phyloP scores from a whole-genome alignment of 92 coral and sea anemone genomes.

The Ricordea florida region DNA sequence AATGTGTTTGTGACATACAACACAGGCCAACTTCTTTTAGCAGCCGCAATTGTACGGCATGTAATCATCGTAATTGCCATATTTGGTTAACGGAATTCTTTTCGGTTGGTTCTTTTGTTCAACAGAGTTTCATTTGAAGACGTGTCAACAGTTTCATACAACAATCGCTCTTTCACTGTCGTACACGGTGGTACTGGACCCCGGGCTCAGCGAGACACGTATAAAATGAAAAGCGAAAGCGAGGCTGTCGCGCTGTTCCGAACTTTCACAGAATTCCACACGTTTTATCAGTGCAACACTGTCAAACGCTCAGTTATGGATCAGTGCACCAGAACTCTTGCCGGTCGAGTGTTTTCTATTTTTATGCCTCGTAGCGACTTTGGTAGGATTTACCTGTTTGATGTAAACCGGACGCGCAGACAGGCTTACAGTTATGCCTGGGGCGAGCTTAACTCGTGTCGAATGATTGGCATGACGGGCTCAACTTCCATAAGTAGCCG shows the following conservation, averaged over 20 bases:
- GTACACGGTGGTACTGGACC: constrained; percentile 88
- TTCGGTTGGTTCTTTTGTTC: not conserved
- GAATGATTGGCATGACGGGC: constrained; percentile 64
- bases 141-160: constrained; percentile 98
- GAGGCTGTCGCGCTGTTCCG: constrained; percentile 94
- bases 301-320: constrained; percentile 97
- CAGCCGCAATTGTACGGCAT: no score
- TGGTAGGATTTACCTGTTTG: constrained; percentile 92
- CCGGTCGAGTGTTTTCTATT: constrained; percentile 83
- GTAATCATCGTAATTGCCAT: no score
- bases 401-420: constrained; percentile 92
- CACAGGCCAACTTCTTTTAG: no score
- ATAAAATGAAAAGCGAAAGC: constrained; percentile 88
- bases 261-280: constrained; percentile 97
- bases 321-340: constrained; percentile 90
- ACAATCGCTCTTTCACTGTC: constrained; percentile 89
- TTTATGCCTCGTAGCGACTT: constrained; percentile 74
- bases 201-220: constrained; percentile 86
- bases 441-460: constrained; percentile 82
- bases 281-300: constrained; percentile 94
- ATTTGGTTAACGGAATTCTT: no score
- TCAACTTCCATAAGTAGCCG: constrained; percentile 48
- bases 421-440: constrained; percentile 98
- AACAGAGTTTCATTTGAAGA: constrained; percentile 92
- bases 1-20: no score